phyloP scores from a whole-genome alignment of 2,797 vertebrate genomes.

The Lindbergichthys nudifrons region DNA sequence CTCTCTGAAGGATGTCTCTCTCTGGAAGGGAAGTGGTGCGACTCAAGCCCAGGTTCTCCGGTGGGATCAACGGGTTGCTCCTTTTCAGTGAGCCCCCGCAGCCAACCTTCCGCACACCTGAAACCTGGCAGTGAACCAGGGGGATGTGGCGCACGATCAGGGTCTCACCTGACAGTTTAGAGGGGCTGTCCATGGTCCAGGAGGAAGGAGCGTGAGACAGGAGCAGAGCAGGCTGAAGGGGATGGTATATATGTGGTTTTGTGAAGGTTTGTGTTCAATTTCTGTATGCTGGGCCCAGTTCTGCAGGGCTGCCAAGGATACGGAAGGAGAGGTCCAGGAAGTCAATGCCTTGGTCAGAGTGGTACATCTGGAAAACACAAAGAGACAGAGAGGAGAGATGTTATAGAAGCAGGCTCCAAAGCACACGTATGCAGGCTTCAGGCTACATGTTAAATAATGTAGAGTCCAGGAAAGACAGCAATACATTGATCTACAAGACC shows the following conservation, averaged over 20 bases:
- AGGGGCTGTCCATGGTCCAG: constrained; percentile 91
- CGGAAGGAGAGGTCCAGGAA: constrained; percentile 67
- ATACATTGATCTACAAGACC: not conserved
- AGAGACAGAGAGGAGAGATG: not conserved
- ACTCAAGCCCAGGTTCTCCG: constrained; percentile 88
- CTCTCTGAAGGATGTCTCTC: constrained; percentile 89
- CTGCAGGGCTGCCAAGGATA: constrained; percentile 64
- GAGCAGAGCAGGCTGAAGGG: constrained; percentile 11
- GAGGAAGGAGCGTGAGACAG: not conserved
- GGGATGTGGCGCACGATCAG: constrained; percentile 98
- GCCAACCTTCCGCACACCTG: constrained; percentile 82
- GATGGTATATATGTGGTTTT: not conserved
- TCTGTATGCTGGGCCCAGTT: constrained; percentile 46
- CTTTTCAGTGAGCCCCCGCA: constrained; percentile 84
- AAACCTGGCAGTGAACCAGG: constrained; percentile 97
- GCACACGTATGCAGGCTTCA: not conserved
- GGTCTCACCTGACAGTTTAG: constrained; percentile 94
- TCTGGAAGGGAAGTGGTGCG: constrained; percentile 90
- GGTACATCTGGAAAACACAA: constrained; percentile 78
- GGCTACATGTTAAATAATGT: not conserved
- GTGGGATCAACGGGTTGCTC: constrained; percentile 89
- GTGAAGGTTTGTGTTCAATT: constrained; percentile 57
- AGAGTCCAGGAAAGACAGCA: not conserved
- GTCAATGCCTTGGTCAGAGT: constrained; percentile 68
- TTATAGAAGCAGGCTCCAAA: not conserved